Evolutionary conservation across 2,113 vertebrate genomes (phyloP), one percentile per base, ranked within the genome.

Genomic region (Coturnix japonica): DNA sequence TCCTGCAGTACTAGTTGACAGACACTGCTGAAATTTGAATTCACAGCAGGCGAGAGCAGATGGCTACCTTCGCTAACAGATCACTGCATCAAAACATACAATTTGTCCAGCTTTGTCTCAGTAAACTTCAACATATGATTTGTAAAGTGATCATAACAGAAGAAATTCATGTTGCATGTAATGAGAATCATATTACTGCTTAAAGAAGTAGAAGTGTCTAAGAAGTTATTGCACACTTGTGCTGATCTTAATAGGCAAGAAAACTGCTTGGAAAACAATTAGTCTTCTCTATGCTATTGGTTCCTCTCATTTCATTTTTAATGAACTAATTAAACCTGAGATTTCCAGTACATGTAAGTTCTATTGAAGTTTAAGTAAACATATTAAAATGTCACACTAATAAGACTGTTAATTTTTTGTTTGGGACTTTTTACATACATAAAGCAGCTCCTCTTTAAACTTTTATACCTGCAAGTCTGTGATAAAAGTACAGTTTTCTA

Each of bases 301-400:
- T 90, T 91, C 39, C 41, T 95, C 65, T 90, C 74, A 92, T 95
- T 97, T 97, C 86, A 95, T 95, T 98, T 95, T 97, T 97, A 97
- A 95, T 91, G 90, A 96, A 91, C 78, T 95, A 96, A 95, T 98
- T 97, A 96, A 95, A 95, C 86, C 80, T 94, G 91, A 95, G 91
- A 84, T 94, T 97, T 97, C 87, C 93, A 95, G 86, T 90, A 85
- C 41, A 73, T 94, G 71, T 53, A 96, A 66, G 88, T 97, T 93
- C 84, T 92, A 13, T 54, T 95, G 77, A 95, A 64, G 63, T 76
- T 95, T 69, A 81, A 93, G 73, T 75, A 89, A 93, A 75, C 41
- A 28, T 85, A 88, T 82, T 87, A 89, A 89, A 51, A 17, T 72
- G 51, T 89, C 92, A 94, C 16, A 26, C 69, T 91, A 87, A 87